These are phyloP conservation scores for Hemibagrus guttatus DNA, from an alignment of 2,797 vertebrate genomes.

Conservation along the genomic window DNA sequence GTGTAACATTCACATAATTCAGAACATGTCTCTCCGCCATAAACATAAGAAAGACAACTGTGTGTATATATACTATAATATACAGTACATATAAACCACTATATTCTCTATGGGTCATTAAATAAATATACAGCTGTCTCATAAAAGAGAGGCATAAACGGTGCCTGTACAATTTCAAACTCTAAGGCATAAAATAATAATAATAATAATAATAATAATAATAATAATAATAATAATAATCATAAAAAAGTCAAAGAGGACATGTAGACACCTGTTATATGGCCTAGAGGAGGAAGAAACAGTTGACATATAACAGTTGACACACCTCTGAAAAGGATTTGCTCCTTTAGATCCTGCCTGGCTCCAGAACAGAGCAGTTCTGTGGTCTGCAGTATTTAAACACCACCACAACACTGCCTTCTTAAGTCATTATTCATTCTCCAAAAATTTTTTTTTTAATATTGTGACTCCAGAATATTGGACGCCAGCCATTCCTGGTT, in stretches of 20 bases:
- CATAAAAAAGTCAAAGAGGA: not conserved
- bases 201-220: too few species aligned
- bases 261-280: slow-evolving; percentile 20
- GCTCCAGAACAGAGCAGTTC: slow-evolving; percentile 6
- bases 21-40: not conserved
- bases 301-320: slow-evolving; percentile 23
- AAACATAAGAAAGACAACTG: not conserved
- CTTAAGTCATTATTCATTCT: not conserved
- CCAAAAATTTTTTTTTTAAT: not conserved
- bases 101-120: not conserved
- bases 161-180: not conserved
- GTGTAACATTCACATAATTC: not conserved
- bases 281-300: not conserved
- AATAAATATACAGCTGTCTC: slow-evolving; percentile 20
- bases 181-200: not conserved
- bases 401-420: not conserved
- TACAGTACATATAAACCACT: not conserved
- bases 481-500: not conserved
- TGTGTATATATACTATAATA: not conserved
- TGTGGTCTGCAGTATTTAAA: slow-evolving; percentile 5
- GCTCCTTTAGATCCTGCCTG: not conserved
- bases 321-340: slow-evolving; percentile 26
- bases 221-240: not conserved
- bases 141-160: not conserved
- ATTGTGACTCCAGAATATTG: not conserved